A percentile compares a stretch with the other conserved stretches of the same genome.
Evolutionary conservation across 2,797 vertebrate species (phyloP).

Genomic region (Silurus aristotelis): DNA sequence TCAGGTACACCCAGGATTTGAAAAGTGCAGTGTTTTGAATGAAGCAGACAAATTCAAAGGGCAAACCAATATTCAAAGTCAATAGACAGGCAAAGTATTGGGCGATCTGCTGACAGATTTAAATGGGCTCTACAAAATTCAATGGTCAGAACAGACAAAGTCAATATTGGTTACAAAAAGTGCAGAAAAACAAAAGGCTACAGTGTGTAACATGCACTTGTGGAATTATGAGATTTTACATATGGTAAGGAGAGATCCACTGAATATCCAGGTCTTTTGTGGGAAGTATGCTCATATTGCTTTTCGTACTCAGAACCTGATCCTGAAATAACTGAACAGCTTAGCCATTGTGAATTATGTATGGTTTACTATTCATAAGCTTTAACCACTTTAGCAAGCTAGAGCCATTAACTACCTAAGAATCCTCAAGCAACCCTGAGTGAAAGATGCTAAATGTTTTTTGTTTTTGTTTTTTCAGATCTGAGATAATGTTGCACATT

Average conservation of each 20-base stretch:
- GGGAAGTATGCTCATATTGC: neutral
- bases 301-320: neutral
- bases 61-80: slow-evolving; percentile 2
- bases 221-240: neutral
- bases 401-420: neutral
- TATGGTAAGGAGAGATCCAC: neutral
- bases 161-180: neutral
- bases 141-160: neutral
- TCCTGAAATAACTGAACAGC: neutral
- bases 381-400: neutral
- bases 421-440: neutral
- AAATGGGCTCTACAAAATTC: neutral
- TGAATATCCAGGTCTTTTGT: neutral
- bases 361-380: neutral
- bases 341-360: neutral
- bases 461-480: no score
- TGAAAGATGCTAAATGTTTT: neutral
- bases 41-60: slow-evolving; percentile 19
- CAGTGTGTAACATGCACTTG: neutral
- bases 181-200: neutral
- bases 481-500: no score
- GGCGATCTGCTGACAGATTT: neutral
- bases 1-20: neutral
- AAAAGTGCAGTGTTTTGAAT: neutral
- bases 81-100: neutral